Evolutionary conservation across 2,888 invertebrate genomes (phyloP).

Genomic region (Muscina levida): DNA sequence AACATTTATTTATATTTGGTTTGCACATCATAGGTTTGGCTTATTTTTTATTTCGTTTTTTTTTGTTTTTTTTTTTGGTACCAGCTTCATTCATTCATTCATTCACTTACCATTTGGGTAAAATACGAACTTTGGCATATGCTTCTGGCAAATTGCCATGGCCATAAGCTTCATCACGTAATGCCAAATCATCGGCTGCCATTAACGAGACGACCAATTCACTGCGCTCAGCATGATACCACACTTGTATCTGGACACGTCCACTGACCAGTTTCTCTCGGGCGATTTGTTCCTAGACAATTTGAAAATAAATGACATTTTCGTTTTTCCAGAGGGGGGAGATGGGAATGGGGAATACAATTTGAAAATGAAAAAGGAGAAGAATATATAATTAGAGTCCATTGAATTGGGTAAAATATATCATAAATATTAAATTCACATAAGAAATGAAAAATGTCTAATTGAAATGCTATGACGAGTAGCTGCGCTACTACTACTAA

Average conservation of each 20-base stretch:
- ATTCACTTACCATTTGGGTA: conserved; percentile 88
- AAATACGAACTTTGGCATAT: conserved; percentile 89
- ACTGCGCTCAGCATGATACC: conserved; percentile 91
- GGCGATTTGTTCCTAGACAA: conserved; percentile 84
- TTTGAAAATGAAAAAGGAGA: too few species aligned
- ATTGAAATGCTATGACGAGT: not conserved
- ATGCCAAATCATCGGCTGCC: conserved; percentile 91
- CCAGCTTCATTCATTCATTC: too few species aligned
- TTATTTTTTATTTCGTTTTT: too few species aligned
- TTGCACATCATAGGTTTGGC: too few species aligned
- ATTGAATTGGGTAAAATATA: conserved; percentile 3
- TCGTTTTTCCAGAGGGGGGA: conserved; percentile 12
- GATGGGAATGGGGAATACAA: conserved; percentile 30
- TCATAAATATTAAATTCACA: conserved; percentile 3
- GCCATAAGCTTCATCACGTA: conserved; percentile 88
- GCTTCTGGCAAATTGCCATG: conserved; percentile 90
- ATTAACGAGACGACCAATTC: conserved; percentile 92
- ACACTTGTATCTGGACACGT: conserved; percentile 92
- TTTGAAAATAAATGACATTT: conserved; percentile 19
- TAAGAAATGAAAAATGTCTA: too few species aligned
- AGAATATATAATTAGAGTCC: too few species aligned
- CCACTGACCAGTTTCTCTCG: conserved; percentile 88
- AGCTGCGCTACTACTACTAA: too few species aligned
- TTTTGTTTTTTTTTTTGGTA: too few species aligned
- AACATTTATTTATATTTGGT: too few species aligned